phyloP scores from a whole-genome alignment of 2,113 vertebrate genomes.

The Tympanuchus pallidicinctus region DNA sequence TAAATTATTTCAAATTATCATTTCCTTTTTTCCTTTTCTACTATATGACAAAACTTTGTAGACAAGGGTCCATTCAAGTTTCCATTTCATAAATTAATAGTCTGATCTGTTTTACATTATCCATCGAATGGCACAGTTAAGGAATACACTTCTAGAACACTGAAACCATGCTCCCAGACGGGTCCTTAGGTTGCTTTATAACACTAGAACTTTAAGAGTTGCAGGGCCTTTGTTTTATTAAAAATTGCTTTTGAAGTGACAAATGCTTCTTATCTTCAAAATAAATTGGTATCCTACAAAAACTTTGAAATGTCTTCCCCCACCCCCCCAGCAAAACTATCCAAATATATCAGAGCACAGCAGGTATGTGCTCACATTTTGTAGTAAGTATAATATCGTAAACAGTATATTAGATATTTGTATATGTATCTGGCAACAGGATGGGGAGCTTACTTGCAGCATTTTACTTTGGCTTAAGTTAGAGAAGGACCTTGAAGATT shows the following conservation, averaged over 20 bases:
- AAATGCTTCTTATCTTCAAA: neutral
- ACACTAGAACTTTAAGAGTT: neutral
- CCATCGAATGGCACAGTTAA: neutral
- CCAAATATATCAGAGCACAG: neutral
- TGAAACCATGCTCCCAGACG: slow-evolving; percentile 8
- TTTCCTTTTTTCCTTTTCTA: slow-evolving; percentile 9
- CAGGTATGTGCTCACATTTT: neutral
- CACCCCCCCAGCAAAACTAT: neutral
- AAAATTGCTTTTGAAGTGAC: neutral
- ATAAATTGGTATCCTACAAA: neutral
- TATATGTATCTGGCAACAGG: neutral
- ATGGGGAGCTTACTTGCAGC: neutral
- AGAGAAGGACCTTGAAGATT: neutral
- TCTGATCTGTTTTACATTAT: slow-evolving; percentile 49
- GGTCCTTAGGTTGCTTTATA: neutral
- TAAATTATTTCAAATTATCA: neutral
- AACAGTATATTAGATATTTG: neutral
- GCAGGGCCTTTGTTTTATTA: neutral
- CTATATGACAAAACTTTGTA: neutral
- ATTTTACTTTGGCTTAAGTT: neutral
- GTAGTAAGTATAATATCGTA: neutral
- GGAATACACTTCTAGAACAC: neutral
- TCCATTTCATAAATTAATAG: slow-evolving; percentile 7
- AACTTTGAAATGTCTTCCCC: neutral
- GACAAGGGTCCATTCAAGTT: neutral